A percentile compares a stretch with the other conserved stretches of the same genome.
These are phyloP conservation scores for Myrmecobius fasciatus DNA, from an alignment of 2,113 vertebrate species.

Conservation along the genomic window DNA sequence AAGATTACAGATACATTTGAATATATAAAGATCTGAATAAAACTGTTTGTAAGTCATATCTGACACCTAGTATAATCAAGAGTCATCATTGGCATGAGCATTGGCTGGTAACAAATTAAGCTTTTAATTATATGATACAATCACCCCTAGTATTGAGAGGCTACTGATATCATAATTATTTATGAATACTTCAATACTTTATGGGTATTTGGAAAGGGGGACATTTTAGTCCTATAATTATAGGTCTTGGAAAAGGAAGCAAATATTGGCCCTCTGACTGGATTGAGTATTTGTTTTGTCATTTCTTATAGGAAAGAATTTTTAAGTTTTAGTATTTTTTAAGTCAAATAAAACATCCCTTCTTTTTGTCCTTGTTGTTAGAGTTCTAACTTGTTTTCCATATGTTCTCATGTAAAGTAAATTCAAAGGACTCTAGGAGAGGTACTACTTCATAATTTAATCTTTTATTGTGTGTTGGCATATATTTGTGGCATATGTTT, in stretches of 20 bases:
- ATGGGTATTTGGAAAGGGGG: background rate
- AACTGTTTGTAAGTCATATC: background rate
- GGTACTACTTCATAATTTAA: background rate
- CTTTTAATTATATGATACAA: background rate
- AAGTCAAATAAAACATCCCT: background rate
- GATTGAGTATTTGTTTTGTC: background rate
- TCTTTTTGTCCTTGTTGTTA: background rate
- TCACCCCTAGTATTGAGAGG: background rate
- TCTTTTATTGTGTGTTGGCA: background rate
- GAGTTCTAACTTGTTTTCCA: background rate
- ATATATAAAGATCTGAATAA: background rate
- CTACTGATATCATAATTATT: background rate
- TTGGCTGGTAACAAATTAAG: background rate
- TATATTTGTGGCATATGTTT: background rate
- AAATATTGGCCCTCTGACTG: background rate
- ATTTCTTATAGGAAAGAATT: background rate
- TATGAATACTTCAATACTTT: background rate
- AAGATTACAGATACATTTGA: background rate
- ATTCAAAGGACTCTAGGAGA: background rate
- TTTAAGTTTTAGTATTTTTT: background rate
- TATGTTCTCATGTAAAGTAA: background rate
- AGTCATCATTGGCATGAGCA: background rate
- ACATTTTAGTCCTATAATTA: background rate
- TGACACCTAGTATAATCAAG: background rate
- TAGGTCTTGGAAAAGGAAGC: background rate